Base-by-base conservation (phyloP, 2,113 vertebrate species). In the Centropus unirufus region DNA sequence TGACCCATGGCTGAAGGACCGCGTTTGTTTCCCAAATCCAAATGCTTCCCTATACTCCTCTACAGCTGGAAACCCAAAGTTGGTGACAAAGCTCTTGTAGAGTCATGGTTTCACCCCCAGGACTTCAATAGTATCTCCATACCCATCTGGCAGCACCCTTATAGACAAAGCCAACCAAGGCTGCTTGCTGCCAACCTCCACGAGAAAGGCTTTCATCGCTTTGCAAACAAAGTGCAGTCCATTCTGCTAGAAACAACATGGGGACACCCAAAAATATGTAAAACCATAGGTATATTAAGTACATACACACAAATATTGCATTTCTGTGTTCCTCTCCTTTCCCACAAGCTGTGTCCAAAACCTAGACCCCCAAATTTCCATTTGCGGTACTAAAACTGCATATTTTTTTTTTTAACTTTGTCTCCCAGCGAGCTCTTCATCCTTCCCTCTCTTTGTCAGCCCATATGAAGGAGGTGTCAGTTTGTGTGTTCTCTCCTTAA, bases 241-340 rank as follows among this genome's bases (percentile, higher is more conserved):
- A 8, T 82, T 39, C 57, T 64, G 39, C 67, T 24, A 39, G 30
- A 55, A 61, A 68, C 18, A n/a, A 15, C 51, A 13, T 0, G 5
- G 49, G 11, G 32, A 49, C 61, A 30, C 26, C n/a, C 8, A 62
- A 20, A 52, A 6, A 44, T 6, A 32, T 8, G 18, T 5, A 20
- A n/a, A 62, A 34, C 3, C 10, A 30, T 12, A 8, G 2, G 8
- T 0, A 1, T 21, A 30, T 14, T 20, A 47, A 16, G 11, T 3
- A 14, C 1, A 7, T 19, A 36, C 36, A 11, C 36, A 51, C 57
- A n/a, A 58, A 40, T 23, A 46, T 0, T 5, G 21, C 54, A 17
- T 42, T 72, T n/a, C 24, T 51, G 18, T 9, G 13, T 16, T 44
- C 17, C 40, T 81, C 44, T 77, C 69, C 32, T 40, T 69, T 57